Base-by-base conservation (phyloP, 2,888 invertebrate species). In the Sycophila texana region DNA sequence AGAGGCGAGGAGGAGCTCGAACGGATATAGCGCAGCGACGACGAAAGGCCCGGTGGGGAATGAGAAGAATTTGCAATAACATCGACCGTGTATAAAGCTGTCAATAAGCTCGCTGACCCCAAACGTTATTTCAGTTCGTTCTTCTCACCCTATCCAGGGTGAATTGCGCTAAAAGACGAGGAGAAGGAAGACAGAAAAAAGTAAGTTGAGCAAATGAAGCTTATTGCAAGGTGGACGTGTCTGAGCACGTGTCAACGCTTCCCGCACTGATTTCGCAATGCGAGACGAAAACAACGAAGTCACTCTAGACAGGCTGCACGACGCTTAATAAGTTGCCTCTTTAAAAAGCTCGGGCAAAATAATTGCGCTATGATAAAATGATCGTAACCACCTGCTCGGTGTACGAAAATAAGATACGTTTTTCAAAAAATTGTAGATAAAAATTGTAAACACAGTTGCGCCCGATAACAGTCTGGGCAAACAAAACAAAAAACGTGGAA, bases 41-140 rank as follows among this genome's bases (percentile, higher is more conserved):
- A n/a, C 51, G 47, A 47, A n/a, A 30, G 18, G 49, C 65, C n/a
- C 66, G 49, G 55, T 61, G 60, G 39, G 66, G 67, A 70, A 79
- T 47, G 77, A 73, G 76, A 77, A 74, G 84, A 85, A 86, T 87
- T 84, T 82, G 84, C 84, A 87, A 87, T 87, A 87, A 87, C 84
- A 87, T 84, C 84, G 84, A 81, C 83, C 83, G 78, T 83, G 82
- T 84, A 87, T 86, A 85, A 85, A 85, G 84, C 85, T 86, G 86
- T 87, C 86, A 84, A 86, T 86, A 85, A 86, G 83, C 84, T 81
- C 85, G 83, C 84, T 86, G 87, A 86, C 86, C 87, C 84, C 83
- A 84, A 85, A 85, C 83, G 85, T 85, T 86, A 87, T 88, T 86
- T 85, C 83, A 82, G 78, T 74, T 67, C 79, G 74, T 61, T 55